Conservation (phyloP, 37 sponge, comb jelly and placozoan species). For the Diacarnus erythraeanus region DNA sequence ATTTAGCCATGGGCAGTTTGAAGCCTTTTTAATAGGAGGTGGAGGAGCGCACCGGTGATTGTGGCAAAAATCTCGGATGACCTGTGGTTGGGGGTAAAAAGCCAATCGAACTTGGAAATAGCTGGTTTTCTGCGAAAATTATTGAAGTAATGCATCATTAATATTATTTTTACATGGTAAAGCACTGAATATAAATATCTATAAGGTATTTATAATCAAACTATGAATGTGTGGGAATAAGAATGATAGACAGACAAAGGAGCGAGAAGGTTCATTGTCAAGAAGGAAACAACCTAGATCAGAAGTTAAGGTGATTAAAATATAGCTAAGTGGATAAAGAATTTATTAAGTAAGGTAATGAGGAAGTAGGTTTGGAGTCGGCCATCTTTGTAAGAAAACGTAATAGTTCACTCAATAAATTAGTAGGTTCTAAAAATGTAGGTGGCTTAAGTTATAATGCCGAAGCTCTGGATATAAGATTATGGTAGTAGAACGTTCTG, state of each 20-base stretch:
- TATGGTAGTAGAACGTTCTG: constrained; percentile 89
- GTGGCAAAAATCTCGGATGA: constrained; percentile 94
- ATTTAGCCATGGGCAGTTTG: constrained; percentile 81
- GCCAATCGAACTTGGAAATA: constrained; percentile 91
- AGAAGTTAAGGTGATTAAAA: constrained; percentile 69
- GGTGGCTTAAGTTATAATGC: constrained; percentile 76
- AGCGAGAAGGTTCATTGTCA: constrained; percentile 80
- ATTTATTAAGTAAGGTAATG: constrained; percentile 44
- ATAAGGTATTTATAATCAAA: constrained; percentile 36
- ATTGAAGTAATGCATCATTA: constrained; percentile 76
- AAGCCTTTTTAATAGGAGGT: constrained; percentile 31
- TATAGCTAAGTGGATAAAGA: constrained; percentile 63
- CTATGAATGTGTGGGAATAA: constrained; percentile 76
- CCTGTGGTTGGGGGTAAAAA: constrained; percentile 82
- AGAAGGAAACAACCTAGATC: constrained; percentile 82
- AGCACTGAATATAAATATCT: constrained; percentile 61
- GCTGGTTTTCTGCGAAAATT: constrained; percentile 95
- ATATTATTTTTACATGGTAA: constrained; percentile 52
- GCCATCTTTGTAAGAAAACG: constrained; percentile 90
- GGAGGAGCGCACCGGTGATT: constrained; percentile 88
- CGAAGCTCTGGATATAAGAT: constrained; percentile 66
- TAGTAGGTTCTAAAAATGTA: constrained; percentile 58
- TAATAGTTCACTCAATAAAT: constrained; percentile 75
- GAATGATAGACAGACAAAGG: constrained; percentile 62
- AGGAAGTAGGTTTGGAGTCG: constrained; percentile 91